These are phyloP conservation scores for Gopherus flavomarginatus DNA, from an alignment of 2,113 vertebrate species.

Conservation along the genomic window DNA sequence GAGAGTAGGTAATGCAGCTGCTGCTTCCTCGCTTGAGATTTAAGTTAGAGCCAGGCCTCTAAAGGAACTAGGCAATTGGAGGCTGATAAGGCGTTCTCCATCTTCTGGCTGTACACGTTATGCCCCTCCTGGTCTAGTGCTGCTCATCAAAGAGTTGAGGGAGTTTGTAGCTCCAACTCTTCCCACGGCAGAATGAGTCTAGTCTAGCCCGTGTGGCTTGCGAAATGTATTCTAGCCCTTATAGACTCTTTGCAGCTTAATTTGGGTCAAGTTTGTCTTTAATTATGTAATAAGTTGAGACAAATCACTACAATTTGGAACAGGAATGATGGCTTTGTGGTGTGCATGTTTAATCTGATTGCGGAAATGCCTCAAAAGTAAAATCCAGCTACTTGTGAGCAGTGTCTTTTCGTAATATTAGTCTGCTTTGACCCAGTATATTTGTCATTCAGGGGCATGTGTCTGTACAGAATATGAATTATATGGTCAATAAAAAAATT, in stretches of 20 bases:
- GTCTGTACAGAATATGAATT: background rate
- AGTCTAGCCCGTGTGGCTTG: rapidly evolving
- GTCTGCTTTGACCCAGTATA: background rate
- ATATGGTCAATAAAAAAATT: background rate
- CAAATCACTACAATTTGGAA: background rate
- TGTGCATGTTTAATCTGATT: background rate
- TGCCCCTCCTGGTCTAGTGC: background rate
- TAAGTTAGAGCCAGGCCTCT: rapidly evolving
- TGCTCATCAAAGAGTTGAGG: background rate
- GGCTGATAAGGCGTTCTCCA: background rate
- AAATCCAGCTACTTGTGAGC: background rate
- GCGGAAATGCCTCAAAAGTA: background rate
- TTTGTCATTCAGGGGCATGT: background rate
- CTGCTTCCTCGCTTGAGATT: background rate
- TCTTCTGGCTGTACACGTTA: background rate
- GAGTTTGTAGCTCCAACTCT: rapidly evolving
- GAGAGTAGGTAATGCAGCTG: background rate
- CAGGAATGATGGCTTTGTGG: background rate
- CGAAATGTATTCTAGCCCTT: background rate
- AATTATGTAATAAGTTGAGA: background rate
- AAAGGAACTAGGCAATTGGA: background rate
- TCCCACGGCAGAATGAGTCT: rapidly evolving
- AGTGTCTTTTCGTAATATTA: background rate
- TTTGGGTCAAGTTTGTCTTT: background rate
- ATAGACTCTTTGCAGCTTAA: background rate